These are phyloP conservation scores for Allacma fusca DNA, from an alignment of 2,888 invertebrate genomes.

Conservation along the genomic window DNA sequence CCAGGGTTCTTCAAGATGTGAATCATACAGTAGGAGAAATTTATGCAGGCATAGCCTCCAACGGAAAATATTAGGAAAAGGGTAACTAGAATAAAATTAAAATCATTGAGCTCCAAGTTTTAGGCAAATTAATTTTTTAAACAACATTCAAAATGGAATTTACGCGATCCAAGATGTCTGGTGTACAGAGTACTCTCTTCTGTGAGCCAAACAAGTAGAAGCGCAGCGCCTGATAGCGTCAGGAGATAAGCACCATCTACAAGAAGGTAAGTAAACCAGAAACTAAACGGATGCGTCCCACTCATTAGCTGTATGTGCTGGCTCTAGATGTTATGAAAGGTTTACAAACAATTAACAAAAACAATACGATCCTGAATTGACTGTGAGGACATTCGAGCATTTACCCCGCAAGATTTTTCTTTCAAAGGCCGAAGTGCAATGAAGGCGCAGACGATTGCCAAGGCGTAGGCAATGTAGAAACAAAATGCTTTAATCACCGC, in stretches of 20 bases:
- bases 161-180: constrained; percentile 40
- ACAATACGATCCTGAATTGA: too few species aligned
- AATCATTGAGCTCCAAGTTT: too few species aligned
- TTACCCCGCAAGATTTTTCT: constrained; percentile 43
- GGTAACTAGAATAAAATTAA: constrained; percentile 33
- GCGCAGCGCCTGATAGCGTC: constrained; percentile 13
- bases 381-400: not conserved
- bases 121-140: too few species aligned
- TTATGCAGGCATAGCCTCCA: constrained; percentile 27
- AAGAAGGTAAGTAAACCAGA: constrained; percentile 42
- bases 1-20: constrained; percentile 42
- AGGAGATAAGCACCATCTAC: constrained; percentile 39
- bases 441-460: constrained; percentile 44
- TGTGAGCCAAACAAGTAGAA: constrained; percentile 29
- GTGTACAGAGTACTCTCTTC: constrained; percentile 44
- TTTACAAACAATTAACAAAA: too few species aligned
- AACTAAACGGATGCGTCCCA: constrained; percentile 38
- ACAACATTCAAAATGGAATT: too few species aligned
- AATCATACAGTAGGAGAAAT: constrained; percentile 44
- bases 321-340: constrained; percentile 20
- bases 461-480: constrained; percentile 45
- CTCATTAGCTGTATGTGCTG: constrained; percentile 48
- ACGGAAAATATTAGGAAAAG: constrained; percentile 39
- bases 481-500: constrained; percentile 43
- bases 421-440: constrained; percentile 42